Base-by-base conservation (phyloP, 2,888 invertebrate species). In the Himalopsyche tibetana region DNA sequence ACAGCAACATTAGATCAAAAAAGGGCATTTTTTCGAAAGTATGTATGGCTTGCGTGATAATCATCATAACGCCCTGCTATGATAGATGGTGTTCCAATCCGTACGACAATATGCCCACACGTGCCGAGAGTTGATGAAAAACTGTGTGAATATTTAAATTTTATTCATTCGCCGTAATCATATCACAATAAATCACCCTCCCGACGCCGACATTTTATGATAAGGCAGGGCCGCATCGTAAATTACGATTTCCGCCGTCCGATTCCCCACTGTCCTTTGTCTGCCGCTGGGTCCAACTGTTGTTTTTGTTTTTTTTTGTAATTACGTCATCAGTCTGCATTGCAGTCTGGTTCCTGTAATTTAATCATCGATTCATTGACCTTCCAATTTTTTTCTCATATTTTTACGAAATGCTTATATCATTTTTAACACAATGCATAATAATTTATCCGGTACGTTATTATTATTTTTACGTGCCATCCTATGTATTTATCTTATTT, bases 121-220 rank as follows among this genome's bases (percentile, higher is more conserved):
- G 74, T 38, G 74, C 74, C 15, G 19, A 15, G 74, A 51, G 80
- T 80, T 80, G 80, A 80, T 80, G 45, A 80, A 80, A 80, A 80
- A 80, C 42, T 80, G 80, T 80, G 74, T 74, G 74, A 74, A 74
- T 82, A 82, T 82, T 82, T 56, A 82, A 82, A 82, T 82, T 82
- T 82, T 82, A 82, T 82, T 82, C 82, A 82, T 82, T 55, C 63
- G 56, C 82, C 40, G 82, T 82, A 82, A 82, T 82, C 82, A 82
- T 82, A 82, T 82, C 17, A 63, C 82, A 40, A 82, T 82, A 82
- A 82, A 82, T 82, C 82, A 82, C 82, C 55, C 74, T 74, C 28
- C 19, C 51, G 82, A 82, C 51, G 55, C 82, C 55, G 36, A 82
- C 82, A 82, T 82, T 82, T 82, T 63, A 82, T 63, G 82, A 82